These are phyloP conservation scores for Lagocephalus sceleratus DNA, from an alignment of 2,797 vertebrate species.

Conservation along the genomic window DNA sequence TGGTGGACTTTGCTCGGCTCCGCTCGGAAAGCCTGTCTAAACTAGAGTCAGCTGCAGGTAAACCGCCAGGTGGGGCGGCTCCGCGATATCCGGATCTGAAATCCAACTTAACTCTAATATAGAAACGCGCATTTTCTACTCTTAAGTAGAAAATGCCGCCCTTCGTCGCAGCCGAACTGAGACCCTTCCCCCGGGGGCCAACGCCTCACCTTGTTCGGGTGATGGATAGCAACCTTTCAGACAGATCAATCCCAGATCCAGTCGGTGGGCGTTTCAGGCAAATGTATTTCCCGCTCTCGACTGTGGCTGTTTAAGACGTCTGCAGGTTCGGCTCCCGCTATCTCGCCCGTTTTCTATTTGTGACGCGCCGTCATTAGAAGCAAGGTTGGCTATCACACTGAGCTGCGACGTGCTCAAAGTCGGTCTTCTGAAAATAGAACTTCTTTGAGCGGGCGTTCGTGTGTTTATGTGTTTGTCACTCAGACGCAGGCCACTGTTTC, in stretches of 20 bases:
- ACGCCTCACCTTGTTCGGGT: neutral
- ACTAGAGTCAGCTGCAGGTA: too few species aligned
- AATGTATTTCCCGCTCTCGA: neutral
- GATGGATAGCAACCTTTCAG: slow-evolving; percentile 1
- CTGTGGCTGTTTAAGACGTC: neutral
- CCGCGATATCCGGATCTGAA: too few species aligned
- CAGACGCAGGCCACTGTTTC: neutral
- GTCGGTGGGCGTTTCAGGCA: neutral
- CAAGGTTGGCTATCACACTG: neutral
- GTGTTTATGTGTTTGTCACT: neutral
- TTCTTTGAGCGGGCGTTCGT: neutral
- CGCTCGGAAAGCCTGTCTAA: too few species aligned
- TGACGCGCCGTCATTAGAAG: too few species aligned
- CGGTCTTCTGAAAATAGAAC: neutral
- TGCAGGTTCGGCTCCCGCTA: neutral
- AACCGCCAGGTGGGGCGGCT: too few species aligned
- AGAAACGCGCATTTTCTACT: too few species aligned
- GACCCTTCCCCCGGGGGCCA: too few species aligned
- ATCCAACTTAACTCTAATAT: too few species aligned
- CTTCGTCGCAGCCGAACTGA: too few species aligned
- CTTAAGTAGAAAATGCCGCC: too few species aligned
- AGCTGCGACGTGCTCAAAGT: neutral
- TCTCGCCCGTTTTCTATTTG: neutral
- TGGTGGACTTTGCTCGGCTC: too few species aligned
- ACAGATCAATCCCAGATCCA: neutral